These are phyloP conservation scores for Spatulosminthurus flaviceps DNA, from an alignment of 2,888 invertebrate species.

Conservation along the genomic window DNA sequence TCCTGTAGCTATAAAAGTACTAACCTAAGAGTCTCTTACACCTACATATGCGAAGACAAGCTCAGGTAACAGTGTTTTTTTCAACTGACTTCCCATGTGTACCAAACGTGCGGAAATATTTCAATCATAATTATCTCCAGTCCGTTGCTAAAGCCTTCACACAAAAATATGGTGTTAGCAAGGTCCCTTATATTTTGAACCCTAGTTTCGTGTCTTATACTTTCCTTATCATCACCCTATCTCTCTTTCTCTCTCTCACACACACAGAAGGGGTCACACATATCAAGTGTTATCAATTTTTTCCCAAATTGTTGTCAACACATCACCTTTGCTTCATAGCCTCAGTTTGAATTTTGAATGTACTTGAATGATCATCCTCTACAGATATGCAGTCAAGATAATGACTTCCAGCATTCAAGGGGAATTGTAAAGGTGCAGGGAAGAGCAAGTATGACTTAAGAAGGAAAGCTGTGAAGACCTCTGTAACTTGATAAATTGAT, in stretches of 20 bases:
- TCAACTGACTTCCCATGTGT: slow-evolving; percentile 1
- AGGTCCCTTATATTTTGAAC: background rate
- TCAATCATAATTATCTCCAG: slow-evolving; percentile 16
- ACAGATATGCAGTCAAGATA: too few species aligned
- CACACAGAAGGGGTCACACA: too few species aligned
- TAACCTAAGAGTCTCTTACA: background rate
- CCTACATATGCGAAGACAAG: background rate
- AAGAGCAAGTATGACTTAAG: background rate
- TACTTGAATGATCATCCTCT: too few species aligned
- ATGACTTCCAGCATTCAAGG: too few species aligned
- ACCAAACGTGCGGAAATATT: background rate
- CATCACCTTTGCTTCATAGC: too few species aligned
- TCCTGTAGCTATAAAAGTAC: background rate
- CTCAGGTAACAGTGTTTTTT: background rate
- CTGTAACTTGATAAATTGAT: slow-evolving; percentile 1
- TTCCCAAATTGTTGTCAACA: too few species aligned
- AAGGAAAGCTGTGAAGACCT: background rate
- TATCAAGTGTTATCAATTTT: too few species aligned
- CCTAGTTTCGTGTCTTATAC: background rate
- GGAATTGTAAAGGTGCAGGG: too few species aligned
- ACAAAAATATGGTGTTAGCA: background rate
- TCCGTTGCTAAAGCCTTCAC: background rate
- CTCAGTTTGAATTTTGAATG: too few species aligned
- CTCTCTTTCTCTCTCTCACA: too few species aligned
- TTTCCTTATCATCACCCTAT: background rate